phyloP scores from a whole-genome alignment of 2,888 invertebrate genomes.

The Drosophila anomelani region DNA sequence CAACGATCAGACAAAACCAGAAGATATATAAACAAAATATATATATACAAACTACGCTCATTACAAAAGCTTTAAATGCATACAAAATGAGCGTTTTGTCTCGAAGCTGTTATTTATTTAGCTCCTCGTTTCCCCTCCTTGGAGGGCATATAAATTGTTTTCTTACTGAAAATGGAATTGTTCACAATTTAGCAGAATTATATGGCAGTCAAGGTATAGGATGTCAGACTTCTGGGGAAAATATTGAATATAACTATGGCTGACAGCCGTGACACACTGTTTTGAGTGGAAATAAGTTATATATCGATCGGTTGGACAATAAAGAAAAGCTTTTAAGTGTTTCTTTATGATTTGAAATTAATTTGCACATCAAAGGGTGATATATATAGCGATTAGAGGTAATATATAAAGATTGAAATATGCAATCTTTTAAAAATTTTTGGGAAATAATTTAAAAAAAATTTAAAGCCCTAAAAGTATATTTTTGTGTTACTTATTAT shows the following conservation, averaged over 20 bases:
- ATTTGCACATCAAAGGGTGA: background rate
- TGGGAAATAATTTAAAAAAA: background rate
- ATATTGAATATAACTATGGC: background rate
- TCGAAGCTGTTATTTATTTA: constrained; percentile 64
- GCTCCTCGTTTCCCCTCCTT: constrained; percentile 3
- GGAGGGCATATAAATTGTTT: constrained; percentile 30
- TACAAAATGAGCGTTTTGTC: constrained; percentile 76
- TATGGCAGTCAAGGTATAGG: constrained; percentile 20
- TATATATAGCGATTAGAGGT: background rate
- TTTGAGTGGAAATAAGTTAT: background rate
- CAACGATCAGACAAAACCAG: constrained; percentile 3
- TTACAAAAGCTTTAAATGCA: constrained; percentile 78
- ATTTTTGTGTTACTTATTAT: background rate
- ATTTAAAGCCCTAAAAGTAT: rapidly evolving
- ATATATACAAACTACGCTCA: constrained; percentile 34
- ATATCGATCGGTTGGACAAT: background rate
- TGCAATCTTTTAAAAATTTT: background rate
- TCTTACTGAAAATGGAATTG: constrained; percentile 25
- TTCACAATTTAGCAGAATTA: constrained; percentile 23
- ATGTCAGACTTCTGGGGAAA: constrained; percentile 29
- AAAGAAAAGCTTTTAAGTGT: background rate
- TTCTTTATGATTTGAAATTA: background rate
- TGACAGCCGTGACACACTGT: constrained; percentile 8
- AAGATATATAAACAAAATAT: background rate
- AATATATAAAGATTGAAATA: background rate